phyloP scores from a whole-genome alignment of 23 tunicate species.

The Pegea sp. region DNA sequence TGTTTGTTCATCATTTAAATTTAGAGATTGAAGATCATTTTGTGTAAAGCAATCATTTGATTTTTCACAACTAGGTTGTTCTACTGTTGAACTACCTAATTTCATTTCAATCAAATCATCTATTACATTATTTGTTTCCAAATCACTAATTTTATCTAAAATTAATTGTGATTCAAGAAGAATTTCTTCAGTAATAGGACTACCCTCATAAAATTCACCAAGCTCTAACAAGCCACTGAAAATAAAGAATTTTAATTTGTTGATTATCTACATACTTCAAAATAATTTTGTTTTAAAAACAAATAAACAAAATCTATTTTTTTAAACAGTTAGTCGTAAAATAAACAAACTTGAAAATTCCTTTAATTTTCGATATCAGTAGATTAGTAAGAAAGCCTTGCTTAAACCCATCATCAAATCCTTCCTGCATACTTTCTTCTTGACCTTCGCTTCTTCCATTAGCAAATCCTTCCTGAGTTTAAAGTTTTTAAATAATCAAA shows the following conservation, averaged over 20 bases:
- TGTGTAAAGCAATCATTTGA: too few species aligned
- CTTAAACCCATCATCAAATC: constrained; percentile 41
- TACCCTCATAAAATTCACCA: constrained; percentile 48
- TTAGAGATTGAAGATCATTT: too few species aligned
- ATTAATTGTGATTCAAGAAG: constrained; percentile 32
- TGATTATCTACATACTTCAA: background rate
- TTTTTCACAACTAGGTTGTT: too few species aligned
- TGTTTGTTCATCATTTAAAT: too few species aligned
- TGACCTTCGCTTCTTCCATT: constrained; percentile 44
- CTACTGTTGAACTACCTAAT: too few species aligned
- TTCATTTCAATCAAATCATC: constrained; percentile 45
- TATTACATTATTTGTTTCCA: constrained; percentile 36
- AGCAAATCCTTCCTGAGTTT: constrained; percentile 28
- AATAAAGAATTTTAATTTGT: constrained; percentile 1
- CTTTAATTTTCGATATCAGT: constrained; percentile 42
- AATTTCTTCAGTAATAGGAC: constrained; percentile 56
- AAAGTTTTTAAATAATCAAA: background rate
- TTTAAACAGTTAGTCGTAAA: background rate
- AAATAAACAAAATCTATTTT: background rate
- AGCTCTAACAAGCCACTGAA: constrained; percentile 39
- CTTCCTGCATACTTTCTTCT: constrained; percentile 22
- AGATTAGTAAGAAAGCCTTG: constrained; percentile 45
- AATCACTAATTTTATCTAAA: constrained; percentile 19
- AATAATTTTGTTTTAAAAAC: background rate
- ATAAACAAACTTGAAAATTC: constrained; percentile 30